Conservation (phyloP, 2,113 vertebrate species). For the Mus pahari region DNA sequence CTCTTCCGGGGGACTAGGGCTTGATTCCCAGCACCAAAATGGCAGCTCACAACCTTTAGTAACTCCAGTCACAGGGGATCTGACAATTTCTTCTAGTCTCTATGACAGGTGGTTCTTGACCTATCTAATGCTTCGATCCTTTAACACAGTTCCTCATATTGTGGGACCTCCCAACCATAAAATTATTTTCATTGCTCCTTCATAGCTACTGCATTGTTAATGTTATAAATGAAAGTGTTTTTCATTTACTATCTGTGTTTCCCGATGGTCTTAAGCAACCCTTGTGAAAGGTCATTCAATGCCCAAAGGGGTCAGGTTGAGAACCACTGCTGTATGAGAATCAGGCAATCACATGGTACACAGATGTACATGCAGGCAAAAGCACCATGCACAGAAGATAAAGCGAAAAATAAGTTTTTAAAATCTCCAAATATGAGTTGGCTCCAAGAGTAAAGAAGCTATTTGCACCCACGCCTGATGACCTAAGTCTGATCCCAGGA, state of each 20-base stretch:
- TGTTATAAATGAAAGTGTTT: neutral
- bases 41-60: neutral
- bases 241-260: neutral
- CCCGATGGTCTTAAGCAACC: neutral
- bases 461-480: too few relatives aligned
- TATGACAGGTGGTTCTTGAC: neutral
- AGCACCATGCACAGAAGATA: neutral
- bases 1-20: neutral
- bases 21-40: neutral
- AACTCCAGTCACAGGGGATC: neutral
- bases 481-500: neutral
- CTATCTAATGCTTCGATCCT: neutral
- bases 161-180: neutral
- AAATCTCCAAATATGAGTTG: neutral
- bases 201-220: neutral
- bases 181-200: neutral
- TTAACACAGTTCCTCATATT: neutral
- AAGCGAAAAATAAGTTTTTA: neutral
- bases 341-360: neutral
- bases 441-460: too few relatives aligned
- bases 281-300: neutral
- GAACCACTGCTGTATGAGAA: neutral
- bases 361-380: neutral
- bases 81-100: neutral
- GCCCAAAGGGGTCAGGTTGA: neutral